phyloP scores from a whole-genome alignment of 2,888 invertebrate species.

The Drosophila kambysellisi region DNA sequence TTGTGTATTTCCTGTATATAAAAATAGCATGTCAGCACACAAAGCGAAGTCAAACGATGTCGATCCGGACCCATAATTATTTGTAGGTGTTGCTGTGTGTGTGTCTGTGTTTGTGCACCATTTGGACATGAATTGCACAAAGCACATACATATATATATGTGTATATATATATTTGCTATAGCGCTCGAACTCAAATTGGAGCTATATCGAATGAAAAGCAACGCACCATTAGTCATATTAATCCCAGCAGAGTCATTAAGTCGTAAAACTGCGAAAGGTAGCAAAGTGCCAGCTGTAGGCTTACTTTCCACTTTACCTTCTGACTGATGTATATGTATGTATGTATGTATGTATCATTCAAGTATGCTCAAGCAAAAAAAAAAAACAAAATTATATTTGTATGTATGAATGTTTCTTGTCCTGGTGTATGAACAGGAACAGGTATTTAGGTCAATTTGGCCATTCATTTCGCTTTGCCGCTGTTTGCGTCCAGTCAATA shows the following conservation, averaged over 20 bases:
- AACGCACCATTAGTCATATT: constrained; percentile 79
- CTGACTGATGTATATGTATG: constrained; percentile 36
- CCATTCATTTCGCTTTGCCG: constrained; percentile 5
- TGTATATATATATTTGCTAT: neutral
- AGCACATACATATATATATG: constrained; percentile 34
- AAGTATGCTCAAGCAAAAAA: constrained; percentile 40
- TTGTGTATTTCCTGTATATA: constrained; percentile 26
- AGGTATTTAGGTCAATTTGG: constrained; percentile 52
- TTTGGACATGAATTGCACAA: constrained; percentile 75
- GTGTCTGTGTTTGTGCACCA: constrained; percentile 36
- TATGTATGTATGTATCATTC: constrained; percentile 51
- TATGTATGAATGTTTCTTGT: neutral
- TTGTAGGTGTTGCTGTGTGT: constrained; percentile 30
- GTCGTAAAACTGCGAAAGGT: constrained; percentile 76
- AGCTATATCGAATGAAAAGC: constrained; percentile 65
- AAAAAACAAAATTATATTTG: neutral
- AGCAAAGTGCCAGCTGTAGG: constrained; percentile 41
- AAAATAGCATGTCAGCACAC: constrained; percentile 75
- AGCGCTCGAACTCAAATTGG: constrained; percentile 24
- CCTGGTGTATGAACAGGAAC: constrained; percentile 9
- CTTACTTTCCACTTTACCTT: constrained; percentile 26
- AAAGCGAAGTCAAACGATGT: constrained; percentile 38
- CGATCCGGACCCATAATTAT: constrained; percentile 67
- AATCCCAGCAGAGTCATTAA: constrained; percentile 80
- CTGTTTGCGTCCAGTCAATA: constrained; percentile 45